Base-by-base conservation (phyloP, 2,113 vertebrate species). In the Gadus macrocephalus region DNA sequence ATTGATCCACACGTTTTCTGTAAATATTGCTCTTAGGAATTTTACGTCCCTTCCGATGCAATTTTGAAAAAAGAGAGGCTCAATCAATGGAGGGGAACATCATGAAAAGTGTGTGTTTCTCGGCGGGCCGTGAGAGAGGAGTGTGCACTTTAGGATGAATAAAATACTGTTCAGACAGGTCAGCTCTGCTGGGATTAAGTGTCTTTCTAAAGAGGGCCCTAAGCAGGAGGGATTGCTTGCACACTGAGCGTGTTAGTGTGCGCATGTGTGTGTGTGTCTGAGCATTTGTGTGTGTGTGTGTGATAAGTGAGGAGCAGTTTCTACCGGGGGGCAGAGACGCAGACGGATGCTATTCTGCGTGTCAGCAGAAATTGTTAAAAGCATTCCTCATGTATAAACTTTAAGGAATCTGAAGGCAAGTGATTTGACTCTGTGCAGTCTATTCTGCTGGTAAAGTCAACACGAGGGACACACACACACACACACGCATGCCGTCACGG, bases 281-380 rank as follows among this genome's bases (percentile, higher is more conserved):
- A 25, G 25, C 25, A 25, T 25, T 25, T 25, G 25, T 25, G 22
- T 31, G 27, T 17, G 28, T 9, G 28, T n/a, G 28, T 15, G 53
- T 55, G 66, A 35, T 60, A 15, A 65, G 25, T 65, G 63, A 62
- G 49, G 66, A 49, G 68, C 20, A 15, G 72, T 69, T 53, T 22
- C 68, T 64, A 69, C 61, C 67, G 63, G 68, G 71, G 59, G 74
- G 61, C 75, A 71, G 66, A 74, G 64, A 70, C 76, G 69, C 61
- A 66, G 25, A 28, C 27, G 15, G 61, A 60, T 56, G 62, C 17
- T 28, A 70, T 78, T 61, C 63, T 67, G 66, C 49, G 27, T 20
- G 73, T 84, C 74, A 78, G 76, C 72, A 80, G 28, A 72, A 80
- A 70, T 64, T 25, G 27, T 16, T 35, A 69, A 74, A 82, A 83